phyloP scores from a whole-genome alignment of 2,888 invertebrate species.

The Spisula subtruncata region DNA sequence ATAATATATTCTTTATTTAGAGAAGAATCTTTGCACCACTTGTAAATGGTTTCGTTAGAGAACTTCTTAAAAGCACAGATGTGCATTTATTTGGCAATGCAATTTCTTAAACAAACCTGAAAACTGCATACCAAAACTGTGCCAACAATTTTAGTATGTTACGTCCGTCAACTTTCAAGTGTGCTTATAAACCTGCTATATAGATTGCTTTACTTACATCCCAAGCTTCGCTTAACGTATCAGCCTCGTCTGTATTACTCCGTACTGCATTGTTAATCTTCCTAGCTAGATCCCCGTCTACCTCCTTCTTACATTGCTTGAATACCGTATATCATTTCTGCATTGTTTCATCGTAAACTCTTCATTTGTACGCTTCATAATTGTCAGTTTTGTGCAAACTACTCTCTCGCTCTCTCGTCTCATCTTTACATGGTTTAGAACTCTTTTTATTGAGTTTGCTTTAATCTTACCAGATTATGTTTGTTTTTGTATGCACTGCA shows the following conservation, averaged over 20 bases:
- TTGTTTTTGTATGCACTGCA: too few relatives aligned
- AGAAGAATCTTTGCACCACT: too few relatives aligned
- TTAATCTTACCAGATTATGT: too few relatives aligned
- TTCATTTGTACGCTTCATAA: slow-evolving; percentile 2
- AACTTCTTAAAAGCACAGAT: too few relatives aligned
- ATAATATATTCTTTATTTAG: too few relatives aligned
- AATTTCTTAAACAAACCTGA: not conserved
- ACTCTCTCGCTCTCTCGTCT: not conserved
- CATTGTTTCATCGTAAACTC: not conserved
- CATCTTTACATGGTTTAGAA: too few relatives aligned
- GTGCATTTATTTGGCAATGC: too few relatives aligned
- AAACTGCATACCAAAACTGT: not conserved
- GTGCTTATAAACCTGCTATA: not conserved
- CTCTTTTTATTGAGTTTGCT: too few relatives aligned
- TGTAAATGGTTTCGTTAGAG: too few relatives aligned
- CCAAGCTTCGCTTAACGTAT: not conserved
- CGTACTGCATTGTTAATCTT: not conserved
- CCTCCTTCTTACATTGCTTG: not conserved
- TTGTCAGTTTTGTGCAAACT: not conserved
- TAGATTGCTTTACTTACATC: slow-evolving; percentile 18
- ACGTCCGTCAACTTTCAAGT: slow-evolving; percentile 5
- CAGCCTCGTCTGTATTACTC: not conserved
- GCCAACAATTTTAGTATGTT: not conserved
- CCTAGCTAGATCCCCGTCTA: not conserved
- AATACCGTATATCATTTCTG: not conserved